Evolutionary conservation across 2,797 vertebrate species (phyloP), one percentile per base, ranked within the genome.

Genomic region (Phrynocephalus guinanensis): DNA sequence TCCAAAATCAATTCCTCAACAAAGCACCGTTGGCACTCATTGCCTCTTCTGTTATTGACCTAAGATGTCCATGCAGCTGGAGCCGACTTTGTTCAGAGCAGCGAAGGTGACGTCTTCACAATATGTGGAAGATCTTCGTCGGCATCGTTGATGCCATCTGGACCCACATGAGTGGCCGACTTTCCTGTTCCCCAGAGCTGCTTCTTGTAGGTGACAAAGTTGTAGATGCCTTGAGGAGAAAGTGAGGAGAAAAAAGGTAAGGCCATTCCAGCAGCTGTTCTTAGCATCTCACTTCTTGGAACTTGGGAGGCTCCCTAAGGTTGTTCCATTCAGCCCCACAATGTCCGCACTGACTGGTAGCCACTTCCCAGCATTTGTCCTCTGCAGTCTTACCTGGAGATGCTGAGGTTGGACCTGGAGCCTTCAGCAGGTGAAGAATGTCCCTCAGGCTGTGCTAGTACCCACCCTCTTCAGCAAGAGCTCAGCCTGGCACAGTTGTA

Each of bases 201-300:
- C 24, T 26, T 68, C 44, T 88, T 88, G 78, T 88, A 84, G 72
- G 24, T 63, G n/a, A 85, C 5, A 2, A 85, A 4, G 56, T 88
- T 73, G 30, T 68, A 85, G 30, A 28, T 5, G 6, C 70, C 87
- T 88, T 48, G 3, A 60, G 52, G 10, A 84, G 56, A 83, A 68
- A 78, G 30, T 5, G 15, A 84, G 56, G 83, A 56, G 5, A 30
- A n/a, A 83, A 30, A 6, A 79, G 15, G 13, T 1, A 6, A 77
- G 2, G 70, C 15, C 13, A 73, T 38, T 28, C 38, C 9, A 48
- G 6, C 16, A 68, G 48, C 28, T 30, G 44, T 11, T 52, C 77
- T 79, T n/a, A n/a, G 18, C 73, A 48, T 44, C 73, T 63, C 60
- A 63, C 15, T 63, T 2, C 2, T 15, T 20, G 60, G 16, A 63